A percentile compares a stretch with the other conserved stretches of the same genome.
phyloP scores from a whole-genome alignment of 2,113 vertebrate species.

The Corythaeola cristata region DNA sequence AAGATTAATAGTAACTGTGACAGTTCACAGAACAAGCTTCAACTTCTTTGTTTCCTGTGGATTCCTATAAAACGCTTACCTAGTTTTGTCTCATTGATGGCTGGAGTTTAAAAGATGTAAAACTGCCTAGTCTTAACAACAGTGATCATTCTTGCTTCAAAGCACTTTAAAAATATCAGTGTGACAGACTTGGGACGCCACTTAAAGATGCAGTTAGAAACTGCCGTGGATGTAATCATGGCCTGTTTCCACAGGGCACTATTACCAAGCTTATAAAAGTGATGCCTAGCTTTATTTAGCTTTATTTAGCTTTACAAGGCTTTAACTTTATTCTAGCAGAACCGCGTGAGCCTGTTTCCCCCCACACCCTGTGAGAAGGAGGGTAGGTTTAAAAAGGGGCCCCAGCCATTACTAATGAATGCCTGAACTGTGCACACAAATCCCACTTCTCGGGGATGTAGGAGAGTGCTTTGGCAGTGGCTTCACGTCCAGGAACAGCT shows the following conservation, averaged over 20 bases:
- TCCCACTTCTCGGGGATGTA: not conserved
- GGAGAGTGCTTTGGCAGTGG: not conserved
- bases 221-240: not conserved
- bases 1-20: not conserved
- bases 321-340: not conserved
- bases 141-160: not conserved
- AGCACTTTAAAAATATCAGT: not conserved
- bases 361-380: not conserved
- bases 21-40: not conserved
- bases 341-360: not conserved
- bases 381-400: not conserved
- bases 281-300: not conserved
- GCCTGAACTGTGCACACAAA: not conserved
- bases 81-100: not conserved
- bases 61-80: not conserved
- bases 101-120: not conserved
- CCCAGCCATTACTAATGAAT: not conserved
- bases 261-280: slow-evolving; percentile 27
- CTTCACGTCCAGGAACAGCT: not conserved
- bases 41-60: not conserved
- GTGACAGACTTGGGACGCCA: not conserved
- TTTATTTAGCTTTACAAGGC: slow-evolving; percentile 35
- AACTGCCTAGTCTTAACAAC: not conserved
- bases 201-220: slow-evolving; percentile 4
- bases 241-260: slow-evolving; percentile 25